These are phyloP conservation scores for Sesamia nonagrioides DNA, from an alignment of 1,140 invertebrate genomes.

Conservation along the genomic window DNA sequence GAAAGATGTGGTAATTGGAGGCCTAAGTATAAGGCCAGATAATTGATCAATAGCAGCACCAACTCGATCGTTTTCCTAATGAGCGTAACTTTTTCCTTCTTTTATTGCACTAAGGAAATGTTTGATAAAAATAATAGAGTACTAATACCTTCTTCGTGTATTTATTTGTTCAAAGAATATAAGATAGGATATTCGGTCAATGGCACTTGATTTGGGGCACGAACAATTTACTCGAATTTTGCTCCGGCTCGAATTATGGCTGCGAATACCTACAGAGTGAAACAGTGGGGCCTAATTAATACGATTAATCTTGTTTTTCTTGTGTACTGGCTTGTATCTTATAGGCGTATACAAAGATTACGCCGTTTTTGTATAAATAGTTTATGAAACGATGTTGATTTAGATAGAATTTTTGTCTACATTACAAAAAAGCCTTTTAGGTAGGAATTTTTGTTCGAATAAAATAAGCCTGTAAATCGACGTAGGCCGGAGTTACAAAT, in stretches of 20 bases:
- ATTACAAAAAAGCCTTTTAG: not conserved
- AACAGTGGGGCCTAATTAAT: slow-evolving; percentile 52
- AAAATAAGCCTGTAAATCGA: not conserved
- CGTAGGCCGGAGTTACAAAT: slow-evolving; percentile 1
- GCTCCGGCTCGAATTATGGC: slow-evolving; percentile 40
- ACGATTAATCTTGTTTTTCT: slow-evolving; percentile 43
- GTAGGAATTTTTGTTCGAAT: not conserved
- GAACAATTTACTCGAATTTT: slow-evolving; percentile 9
- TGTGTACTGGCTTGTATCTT: slow-evolving; percentile 13
- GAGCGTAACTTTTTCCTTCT: not conserved
- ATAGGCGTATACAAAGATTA: not conserved
- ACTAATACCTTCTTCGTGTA: not conserved
- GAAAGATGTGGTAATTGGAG: too few species aligned
- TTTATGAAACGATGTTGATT: too few species aligned
- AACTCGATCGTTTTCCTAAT: not conserved
- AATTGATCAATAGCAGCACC: too few species aligned
- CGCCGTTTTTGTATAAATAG: not conserved
- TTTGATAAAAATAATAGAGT: not conserved
- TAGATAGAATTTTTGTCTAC: not conserved
- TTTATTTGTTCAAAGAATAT: slow-evolving; percentile 34
- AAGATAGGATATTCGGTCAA: slow-evolving; percentile 30
- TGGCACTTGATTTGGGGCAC: slow-evolving; percentile 19
- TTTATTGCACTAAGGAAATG: not conserved
- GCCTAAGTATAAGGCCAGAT: too few species aligned
- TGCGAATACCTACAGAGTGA: slow-evolving; percentile 42